Conservation (phyloP, 2,797 vertebrate genomes). For the Ctenochaetus hawaiiensis region DNA sequence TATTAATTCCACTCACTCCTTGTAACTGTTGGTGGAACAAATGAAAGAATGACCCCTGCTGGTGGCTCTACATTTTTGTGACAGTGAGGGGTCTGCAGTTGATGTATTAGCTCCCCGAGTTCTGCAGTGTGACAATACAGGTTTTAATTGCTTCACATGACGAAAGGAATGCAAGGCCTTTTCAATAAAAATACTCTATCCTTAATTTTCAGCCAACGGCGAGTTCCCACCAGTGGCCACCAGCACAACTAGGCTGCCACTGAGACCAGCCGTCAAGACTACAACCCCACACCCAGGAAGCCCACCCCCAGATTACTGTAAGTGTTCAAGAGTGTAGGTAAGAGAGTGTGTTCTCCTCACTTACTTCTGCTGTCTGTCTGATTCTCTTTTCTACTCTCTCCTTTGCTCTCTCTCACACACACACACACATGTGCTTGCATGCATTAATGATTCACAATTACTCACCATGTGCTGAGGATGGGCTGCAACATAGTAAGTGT, state of each 20-base stretch:
- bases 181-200: slow-evolving; percentile 45
- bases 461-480: slow-evolving; percentile 31
- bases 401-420: slow-evolving; percentile 10
- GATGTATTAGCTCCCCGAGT: not conserved
- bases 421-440: slow-evolving; percentile 11
- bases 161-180: slow-evolving; percentile 2
- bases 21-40: slow-evolving; percentile 42
- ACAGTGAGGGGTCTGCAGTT: slow-evolving; percentile 40
- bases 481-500: slow-evolving; percentile 75
- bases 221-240: slow-evolving; percentile 83
- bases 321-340: slow-evolving; percentile 65
- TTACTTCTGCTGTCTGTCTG: not conserved
- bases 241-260: slow-evolving; percentile 54
- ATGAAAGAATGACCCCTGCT: slow-evolving; percentile 75
- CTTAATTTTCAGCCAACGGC: slow-evolving; percentile 82
- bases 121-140: slow-evolving; percentile 16
- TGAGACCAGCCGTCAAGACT: slow-evolving; percentile 57
- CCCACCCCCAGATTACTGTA: slow-evolving; percentile 67
- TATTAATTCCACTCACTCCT: slow-evolving; percentile 31
- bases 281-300: slow-evolving; percentile 56
- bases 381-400: slow-evolving; percentile 21
- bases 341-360: not conserved
- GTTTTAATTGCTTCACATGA: not conserved
- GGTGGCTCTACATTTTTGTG: slow-evolving; percentile 53
- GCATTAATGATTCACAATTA: slow-evolving; percentile 54